Conservation (phyloP, 2,113 vertebrate genomes). For the Emydura subglobosa region DNA sequence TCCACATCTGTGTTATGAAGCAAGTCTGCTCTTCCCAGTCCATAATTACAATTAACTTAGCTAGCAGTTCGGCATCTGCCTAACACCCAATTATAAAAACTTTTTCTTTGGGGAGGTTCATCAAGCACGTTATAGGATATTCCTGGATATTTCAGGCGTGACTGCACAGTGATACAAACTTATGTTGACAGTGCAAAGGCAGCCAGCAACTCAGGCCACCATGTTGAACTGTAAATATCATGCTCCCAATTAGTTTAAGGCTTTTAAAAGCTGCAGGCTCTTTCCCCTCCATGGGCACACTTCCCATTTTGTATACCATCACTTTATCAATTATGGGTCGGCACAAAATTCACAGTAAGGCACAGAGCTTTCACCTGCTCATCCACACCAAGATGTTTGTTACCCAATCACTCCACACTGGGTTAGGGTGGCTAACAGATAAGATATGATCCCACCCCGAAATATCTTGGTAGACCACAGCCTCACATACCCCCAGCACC, state of each 20-base stretch:
- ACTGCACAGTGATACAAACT: neutral
- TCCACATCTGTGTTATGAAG: neutral
- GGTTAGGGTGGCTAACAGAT: neutral
- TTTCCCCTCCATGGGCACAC: too few species aligned
- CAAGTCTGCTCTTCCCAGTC: neutral
- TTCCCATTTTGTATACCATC: neutral
- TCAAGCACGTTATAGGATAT: neutral
- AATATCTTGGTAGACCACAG: neutral
- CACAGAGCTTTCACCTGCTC: neutral
- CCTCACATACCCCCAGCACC: neutral
- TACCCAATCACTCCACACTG: neutral
- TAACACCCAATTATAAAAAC: neutral
- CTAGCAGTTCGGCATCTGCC: neutral
- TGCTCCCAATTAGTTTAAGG: neutral
- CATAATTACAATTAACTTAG: rapidly evolving
- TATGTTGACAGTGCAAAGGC: too few species aligned
- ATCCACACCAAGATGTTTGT: neutral
- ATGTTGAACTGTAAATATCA: neutral
- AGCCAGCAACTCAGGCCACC: neutral
- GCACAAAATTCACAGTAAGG: neutral
- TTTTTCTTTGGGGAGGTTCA: neutral
- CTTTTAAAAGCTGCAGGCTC: neutral
- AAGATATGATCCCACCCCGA: neutral
- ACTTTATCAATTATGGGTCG: neutral
- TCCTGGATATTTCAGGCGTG: neutral